Evolutionary conservation across 2,888 invertebrate genomes (phyloP), one percentile per base, ranked within the genome.

Genomic region (Periphyllus acericola): DNA sequence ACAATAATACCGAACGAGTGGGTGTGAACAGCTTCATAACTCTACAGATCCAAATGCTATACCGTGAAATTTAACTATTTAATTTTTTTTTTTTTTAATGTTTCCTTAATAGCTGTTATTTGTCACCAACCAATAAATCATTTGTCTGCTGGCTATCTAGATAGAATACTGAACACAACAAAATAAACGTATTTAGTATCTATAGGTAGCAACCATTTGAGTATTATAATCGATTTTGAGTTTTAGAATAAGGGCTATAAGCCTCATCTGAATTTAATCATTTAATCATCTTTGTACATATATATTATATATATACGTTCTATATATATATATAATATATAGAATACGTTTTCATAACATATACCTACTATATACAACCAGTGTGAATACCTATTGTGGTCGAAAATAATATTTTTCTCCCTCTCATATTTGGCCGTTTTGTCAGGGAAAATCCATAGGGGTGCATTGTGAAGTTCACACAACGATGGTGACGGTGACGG

Each of bases 381-480:
- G 68, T 29, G 68, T 29, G 68, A 40, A 68, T 29, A 34, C 55
- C 60, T 60, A 76, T 84, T 84, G 66, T 46, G 76, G 84, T 76
- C 66, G 32, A 29, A 87, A 79, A 72, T 68, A 34, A 79, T 60
- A 36, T 72, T 72, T 72, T 71, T 19, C 72, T 25, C 86, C 79
- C 36, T 72, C 40, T 29, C 60, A 9, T 14, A 40, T 75, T 60
- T 17, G 60, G 29, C 60, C 25, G 72, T 87, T 87, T 87, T 74
- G 86, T 80, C 74, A 60, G 29, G 40, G 74, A 36, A 80, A 87
- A 87, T 80, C 60, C 9, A 60, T 34, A 55, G 86, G 60, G 80
- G 79, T 19, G 60, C 55, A 79, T 55, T 80, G 86, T 80, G 71
- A 29, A 79, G 55, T 80, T 66, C 25, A 17, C 66, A 21, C 40